Conservation (phyloP, 2,888 invertebrate species). For the Athalia circularis region DNA sequence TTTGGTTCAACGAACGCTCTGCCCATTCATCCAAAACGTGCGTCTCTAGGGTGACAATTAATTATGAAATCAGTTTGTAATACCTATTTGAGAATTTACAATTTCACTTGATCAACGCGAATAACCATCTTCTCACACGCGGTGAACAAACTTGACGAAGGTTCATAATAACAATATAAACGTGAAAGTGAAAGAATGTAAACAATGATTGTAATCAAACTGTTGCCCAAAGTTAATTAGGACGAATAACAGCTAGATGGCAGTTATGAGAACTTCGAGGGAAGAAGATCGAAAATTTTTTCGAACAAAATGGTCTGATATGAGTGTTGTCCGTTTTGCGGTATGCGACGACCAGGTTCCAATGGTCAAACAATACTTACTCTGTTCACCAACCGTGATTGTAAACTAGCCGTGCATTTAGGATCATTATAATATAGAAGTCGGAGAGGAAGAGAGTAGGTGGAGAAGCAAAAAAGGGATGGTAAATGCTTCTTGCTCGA, state of each 20-base stretch:
- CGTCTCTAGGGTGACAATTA: not conserved
- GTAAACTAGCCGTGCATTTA: not conserved
- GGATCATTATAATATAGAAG: not conserved
- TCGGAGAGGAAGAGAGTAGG: slow-evolving; percentile 2
- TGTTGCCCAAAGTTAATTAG: slow-evolving; percentile 36
- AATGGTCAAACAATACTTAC: not conserved
- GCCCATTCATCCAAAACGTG: not conserved
- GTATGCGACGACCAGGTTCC: not conserved
- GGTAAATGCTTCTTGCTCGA: slow-evolving; percentile 28
- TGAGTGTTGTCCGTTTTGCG: slow-evolving; percentile 5
- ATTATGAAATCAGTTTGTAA: not conserved
- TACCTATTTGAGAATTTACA: not conserved
- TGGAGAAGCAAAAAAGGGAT: not conserved
- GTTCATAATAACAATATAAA: not conserved
- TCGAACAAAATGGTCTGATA: slow-evolving; percentile 22
- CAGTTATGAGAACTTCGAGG: not conserved
- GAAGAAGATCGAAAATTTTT: slow-evolving; percentile 19
- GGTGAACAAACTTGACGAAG: not conserved
- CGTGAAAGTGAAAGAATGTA: slow-evolving; percentile 29
- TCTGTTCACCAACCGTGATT: not conserved
- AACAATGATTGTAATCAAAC: slow-evolving; percentile 32
- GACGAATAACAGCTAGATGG: not conserved
- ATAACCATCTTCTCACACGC: not conserved
- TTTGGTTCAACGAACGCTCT: not conserved
- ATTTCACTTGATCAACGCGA: not conserved